Evolutionary conservation across 2,797 vertebrate species (phyloP), one percentile per base, ranked within the genome.

Genomic region (Bucorvus abyssinicus): DNA sequence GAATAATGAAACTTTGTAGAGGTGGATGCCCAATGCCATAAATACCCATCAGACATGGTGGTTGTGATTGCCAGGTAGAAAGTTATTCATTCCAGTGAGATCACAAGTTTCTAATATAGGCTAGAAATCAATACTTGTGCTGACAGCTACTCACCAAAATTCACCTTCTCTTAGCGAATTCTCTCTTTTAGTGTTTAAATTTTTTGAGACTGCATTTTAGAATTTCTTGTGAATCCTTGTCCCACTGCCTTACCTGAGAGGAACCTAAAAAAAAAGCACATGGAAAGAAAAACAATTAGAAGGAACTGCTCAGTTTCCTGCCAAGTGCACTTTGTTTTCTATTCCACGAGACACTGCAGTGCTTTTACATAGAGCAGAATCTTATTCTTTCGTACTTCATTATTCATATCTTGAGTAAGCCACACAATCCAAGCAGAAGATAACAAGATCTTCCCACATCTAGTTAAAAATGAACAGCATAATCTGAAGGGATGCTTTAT

Each of bases 371-470:
- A 61, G 32, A 84, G 65, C 27, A 84, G 45, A 75, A 53, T 34
- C 36, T 91, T 61, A 42, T 89, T 70, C 49, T 82, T 90, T 87
- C 49, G 16, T 65, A 67, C 23, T 69, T 91, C 44, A 60, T 90
- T 93, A 82, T 93, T 87, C 34, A 53, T 90, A 55, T 36, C 23
- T 40, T 78, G 38, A 23, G 50, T 56, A 68, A 92, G n/a, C 14
- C 45, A 79, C n/a, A 57, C 10, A 91, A 73, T 42, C 29, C 44
- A 42, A 55, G 49, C 24, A 69, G 22, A 88, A 79, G 27, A 47
- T 71, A 57, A 36, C 24, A 71, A 70, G 12, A 73, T 87, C 80
- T 86, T 76, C 40, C 12, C 36, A 57, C 26, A 53, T 34, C 30
- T 47, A 42, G 18, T 45, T 68, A 75, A 85, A 67, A 34, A 44